Evolutionary conservation across 2,113 vertebrate species (phyloP), one percentile per base, ranked within the genome.

Genomic region (Prunella fulvescens): DNA sequence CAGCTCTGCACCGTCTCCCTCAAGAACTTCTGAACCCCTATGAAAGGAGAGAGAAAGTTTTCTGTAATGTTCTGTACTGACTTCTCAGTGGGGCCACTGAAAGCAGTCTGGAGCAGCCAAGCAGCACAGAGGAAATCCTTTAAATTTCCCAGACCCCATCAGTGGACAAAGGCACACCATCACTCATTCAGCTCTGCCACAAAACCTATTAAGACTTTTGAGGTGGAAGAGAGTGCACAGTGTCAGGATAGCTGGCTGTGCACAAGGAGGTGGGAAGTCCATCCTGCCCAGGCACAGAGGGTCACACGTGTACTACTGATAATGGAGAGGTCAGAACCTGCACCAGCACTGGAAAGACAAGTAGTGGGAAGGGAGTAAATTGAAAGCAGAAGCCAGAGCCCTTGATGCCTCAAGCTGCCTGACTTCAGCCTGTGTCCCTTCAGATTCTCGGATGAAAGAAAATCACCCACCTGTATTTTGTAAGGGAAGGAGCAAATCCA

Each of bases 11-110:
- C 98, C 0, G 99, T 99, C 76, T 99, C 98, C 95, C 42, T 98
- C 90, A 99, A 98, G 94, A 99, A 99, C 48, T 96, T 94, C 82
- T 98, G 98, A 97, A 99, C 98, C 14, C 99, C 99, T 99, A 95
- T 56, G 97, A 97, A 78, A 95, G 29, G 79, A 92, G 95, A 94
- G 29, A 91, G n/a, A 89, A 84, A 88, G 61, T 64, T 71, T 81
- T 81, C 65, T 76, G 60, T 50, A 42, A 58, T 39, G 37, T 51
- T 78, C n/a, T 60, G 23, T 16, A 12, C 9, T 78, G 61, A 60
- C n/a, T 81, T 86, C 65, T 74, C 56, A 39, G 26, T 33, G 17
- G 54, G 37, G 62, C 79, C 50, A 70, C 60, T 35, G 79, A 48
- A 66, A 81, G 66, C 5, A 1, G 58, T 24, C 44, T 81, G 51